Base-by-base conservation (phyloP, 2,888 invertebrate species). In the Cataglyphis rosenhaueri region DNA sequence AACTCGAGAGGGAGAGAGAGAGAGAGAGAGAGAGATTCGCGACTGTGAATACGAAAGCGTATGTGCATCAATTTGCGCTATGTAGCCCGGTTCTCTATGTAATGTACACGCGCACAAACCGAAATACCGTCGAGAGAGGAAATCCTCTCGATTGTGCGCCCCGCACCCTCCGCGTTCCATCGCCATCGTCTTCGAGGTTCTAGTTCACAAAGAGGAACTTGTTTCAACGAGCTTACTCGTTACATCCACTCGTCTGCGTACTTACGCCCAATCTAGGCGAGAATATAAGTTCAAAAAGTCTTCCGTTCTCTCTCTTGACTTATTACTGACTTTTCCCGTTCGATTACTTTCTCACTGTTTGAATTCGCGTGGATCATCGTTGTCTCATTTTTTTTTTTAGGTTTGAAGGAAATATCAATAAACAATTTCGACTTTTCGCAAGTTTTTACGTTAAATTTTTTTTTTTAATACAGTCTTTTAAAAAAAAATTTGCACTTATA, bases 201-300 rank as follows among this genome's bases (percentile, higher is more conserved):
- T 65, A 89, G 88, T 90, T 89, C 84, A 87, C 87, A 89, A 86
- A 85, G 85, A 71, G 84, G 86, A 89, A 88, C 87, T 90, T 90
- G 90, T 88, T 90, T 90, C 86, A 87, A 87, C 85, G 82, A 89
- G 66, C 86, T 81, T 82, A 84, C 83, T 86, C 86, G 86, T 89
- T 86, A 86, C 86, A 89, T 81, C 78, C 83, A 70, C 83, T 86
- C 84, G 65, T 65, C 83, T 66, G 21, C 81, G 85, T 87, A 83
- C 85, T 82, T 87, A 86, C 78, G 83, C 78, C 81, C 86, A 86
- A 88, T 90, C 87, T 89, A 86, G 76, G 83, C 78, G 32, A 68
- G 41, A 65, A 78, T 59, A 62, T 57, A 21, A 35, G 70, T 83
- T 73, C 85, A 71, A 83, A 87, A 86, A 88, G 84, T 83, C 82